Evolutionary conservation across 2,113 vertebrate genomes (phyloP), one percentile per base, ranked within the genome.

Genomic region (Thinocorus orbignyianus): DNA sequence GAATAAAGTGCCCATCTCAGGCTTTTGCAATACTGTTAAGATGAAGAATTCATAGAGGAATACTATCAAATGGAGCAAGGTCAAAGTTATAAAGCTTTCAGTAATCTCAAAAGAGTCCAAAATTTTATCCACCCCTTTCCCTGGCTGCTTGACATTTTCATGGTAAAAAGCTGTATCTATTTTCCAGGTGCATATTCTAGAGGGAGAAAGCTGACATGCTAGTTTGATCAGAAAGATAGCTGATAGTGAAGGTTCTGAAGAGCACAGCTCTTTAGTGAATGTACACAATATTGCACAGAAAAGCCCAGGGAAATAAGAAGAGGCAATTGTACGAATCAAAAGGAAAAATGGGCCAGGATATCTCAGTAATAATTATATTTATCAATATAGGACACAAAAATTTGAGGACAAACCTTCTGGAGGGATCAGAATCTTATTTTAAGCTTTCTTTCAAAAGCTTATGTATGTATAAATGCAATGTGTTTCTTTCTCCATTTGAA

Each of bases 401-500:
- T 61, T 41, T 60, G 51, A 89, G 61, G 31, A 44, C n/a, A 92
- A 88, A 83, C 10, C 19, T 60, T 66, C 42, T 64, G 35, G 58
- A 93, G 13, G 62, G 35, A 86, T 90, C 58, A 87, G 25, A 52
- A 13, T 92, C 65, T 82, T 66, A 72, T 92, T 96, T 95, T 68
- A 76, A 90, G 35, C 68, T 93, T 65, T 86, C 77, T 95, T 93
- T 87, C 86, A 86, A 92, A 96, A 87, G 20, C 9, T 65, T 84
- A 78, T 31, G 6, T n/a, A 70, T 46, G 68, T 13, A 60, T 88
- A 95, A 95, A 95, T 93, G 51, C 41, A 81, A 41, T 61, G 39
- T 87, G 60, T 88, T 95, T 90, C 60, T 87, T 95, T 90, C 64
- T 83, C 51, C n/a, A 60, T 86, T 84, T 96, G 61, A 95, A 82